Base-by-base conservation (phyloP, 2,797 vertebrate species). In the Tenualosa ilisha region DNA sequence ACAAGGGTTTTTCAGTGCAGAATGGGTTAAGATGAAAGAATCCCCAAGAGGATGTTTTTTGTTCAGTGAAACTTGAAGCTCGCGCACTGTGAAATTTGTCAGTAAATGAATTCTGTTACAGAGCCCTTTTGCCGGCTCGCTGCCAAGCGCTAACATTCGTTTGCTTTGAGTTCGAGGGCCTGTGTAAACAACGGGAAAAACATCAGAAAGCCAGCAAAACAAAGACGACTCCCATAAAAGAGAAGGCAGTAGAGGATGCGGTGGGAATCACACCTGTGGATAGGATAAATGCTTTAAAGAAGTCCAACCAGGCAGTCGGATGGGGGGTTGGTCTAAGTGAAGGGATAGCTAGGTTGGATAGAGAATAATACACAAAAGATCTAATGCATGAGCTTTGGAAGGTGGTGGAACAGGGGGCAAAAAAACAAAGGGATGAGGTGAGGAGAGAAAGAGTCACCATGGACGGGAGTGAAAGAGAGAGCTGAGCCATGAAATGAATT, bases 371-470 rank as follows among this genome's bases (percentile, higher is more conserved):
- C 2, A 56, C 17, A 56, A 51, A 51, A 51, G 50, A 51, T 9
- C 54, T 56, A 1, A 22, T 56, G 20, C 5, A 20, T 54, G 53
- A 9, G 11, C 22, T 31, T 9, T 17, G 13, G 72, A 20, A 22
- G 72, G 15, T 46, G 72, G 40, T 79, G 72, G 72, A 79, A 79
- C 37, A 43, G 13, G 46, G 40, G 72, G 22, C 72, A 79, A 79
- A 46, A 17, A 37, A 31, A 75, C 0, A 1, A 3, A 26, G 6
- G 7, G 8, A 24, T 17, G 53, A 54, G 15, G 59, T 3, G 20
- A 24, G 59, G 53, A 54, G 53, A 51, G 9, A 51, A 51, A 51
- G 50, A 59, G 56, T 59, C 15, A n/a, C 17, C 3, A 3, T 59
- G 56, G 56, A 22, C 15, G 2, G 15, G 22, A 24, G 3, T 7